Percentiles rank a stretch among this genome's conserved stretches.
Conservation (phyloP, 2,797 vertebrate species). For the Arvicola amphibius region DNA sequence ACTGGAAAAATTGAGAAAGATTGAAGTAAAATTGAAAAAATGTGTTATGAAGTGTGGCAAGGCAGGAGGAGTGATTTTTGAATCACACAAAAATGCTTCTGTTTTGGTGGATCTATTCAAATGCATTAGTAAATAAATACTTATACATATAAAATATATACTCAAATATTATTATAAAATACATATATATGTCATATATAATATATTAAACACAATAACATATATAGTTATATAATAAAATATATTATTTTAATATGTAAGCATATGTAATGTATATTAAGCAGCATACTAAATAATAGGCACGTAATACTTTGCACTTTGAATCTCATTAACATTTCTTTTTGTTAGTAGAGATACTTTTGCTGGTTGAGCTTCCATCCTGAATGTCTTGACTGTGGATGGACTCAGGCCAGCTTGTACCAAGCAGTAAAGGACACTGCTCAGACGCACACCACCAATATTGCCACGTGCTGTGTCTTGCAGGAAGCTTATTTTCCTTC, state of each 20-base stretch:
- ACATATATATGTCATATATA: neutral
- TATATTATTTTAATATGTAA: neutral
- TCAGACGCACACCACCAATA: neutral
- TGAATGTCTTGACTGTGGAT: neutral
- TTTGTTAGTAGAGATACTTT: neutral
- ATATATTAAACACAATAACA: neutral
- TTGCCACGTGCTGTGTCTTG: neutral
- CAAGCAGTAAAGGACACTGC: neutral
- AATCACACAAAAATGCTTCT: neutral
- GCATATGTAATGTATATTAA: neutral
- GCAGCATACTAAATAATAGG: neutral
- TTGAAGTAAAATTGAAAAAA: slow-evolving; percentile 35
- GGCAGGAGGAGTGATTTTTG: neutral
- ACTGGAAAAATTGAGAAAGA: neutral
- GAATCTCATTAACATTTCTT: neutral
- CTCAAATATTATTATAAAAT: neutral
- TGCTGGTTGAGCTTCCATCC: neutral
- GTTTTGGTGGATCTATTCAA: neutral
- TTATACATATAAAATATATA: neutral
- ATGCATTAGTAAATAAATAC: neutral
- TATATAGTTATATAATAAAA: neutral
- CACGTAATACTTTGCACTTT: neutral
- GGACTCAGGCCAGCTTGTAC: neutral
- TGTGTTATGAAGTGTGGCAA: neutral
- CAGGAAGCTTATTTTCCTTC: neutral